Evolutionary conservation across 2,113 vertebrate species (phyloP).

Genomic region (Macroglossus sobrinus): DNA sequence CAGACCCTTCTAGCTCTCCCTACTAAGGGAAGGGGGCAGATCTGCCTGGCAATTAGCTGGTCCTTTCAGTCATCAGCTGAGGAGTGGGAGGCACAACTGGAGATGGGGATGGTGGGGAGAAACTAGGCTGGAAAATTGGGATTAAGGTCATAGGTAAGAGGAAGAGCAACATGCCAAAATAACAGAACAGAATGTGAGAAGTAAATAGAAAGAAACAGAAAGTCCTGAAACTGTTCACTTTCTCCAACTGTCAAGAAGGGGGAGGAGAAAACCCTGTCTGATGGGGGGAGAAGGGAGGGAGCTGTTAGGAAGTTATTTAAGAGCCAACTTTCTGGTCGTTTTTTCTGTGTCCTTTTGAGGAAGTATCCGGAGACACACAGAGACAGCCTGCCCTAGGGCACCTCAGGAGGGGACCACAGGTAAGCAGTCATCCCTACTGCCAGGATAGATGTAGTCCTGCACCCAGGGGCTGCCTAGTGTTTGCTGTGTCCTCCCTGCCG

Average conservation of each 20-base stretch:
- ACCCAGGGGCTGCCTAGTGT: background rate
- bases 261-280: constrained; percentile 58
- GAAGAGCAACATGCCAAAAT: background rate
- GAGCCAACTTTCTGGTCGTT: constrained; percentile 54
- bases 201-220: background rate
- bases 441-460: fast-evolving
- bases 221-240: background rate
- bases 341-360: constrained; percentile 65
- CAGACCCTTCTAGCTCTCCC: background rate
- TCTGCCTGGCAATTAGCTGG: background rate
- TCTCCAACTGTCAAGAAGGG: constrained; percentile 45
- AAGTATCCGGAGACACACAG: constrained; percentile 65
- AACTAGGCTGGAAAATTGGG: background rate
- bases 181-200: background rate
- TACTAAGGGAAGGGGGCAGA: background rate
- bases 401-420: constrained; percentile 58
- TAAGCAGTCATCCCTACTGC: constrained; percentile 5
- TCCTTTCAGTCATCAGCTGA: background rate
- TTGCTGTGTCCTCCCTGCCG: background rate
- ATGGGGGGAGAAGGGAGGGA: constrained; percentile 32
- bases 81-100: background rate
- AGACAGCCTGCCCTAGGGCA: background rate
- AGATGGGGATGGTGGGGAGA: background rate
- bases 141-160: background rate
- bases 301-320: constrained; percentile 78